Conservation (phyloP, 1,140 invertebrate species). For the Sitobion miscanthi region DNA sequence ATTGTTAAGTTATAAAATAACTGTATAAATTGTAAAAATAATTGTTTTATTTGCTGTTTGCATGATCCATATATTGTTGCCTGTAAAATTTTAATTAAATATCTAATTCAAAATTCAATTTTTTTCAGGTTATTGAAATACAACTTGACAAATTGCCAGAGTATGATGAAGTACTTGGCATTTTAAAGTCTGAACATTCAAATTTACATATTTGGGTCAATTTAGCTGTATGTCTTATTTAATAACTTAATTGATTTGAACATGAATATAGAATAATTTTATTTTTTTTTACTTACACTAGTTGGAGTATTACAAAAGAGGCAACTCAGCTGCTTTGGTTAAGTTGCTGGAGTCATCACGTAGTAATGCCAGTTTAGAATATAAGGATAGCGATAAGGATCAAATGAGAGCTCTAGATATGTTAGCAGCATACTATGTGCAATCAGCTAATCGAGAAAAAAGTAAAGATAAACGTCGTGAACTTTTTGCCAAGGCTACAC, state of each 20-base stretch:
- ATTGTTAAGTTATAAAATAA: too few species aligned
- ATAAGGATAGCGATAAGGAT: conserved; percentile 93
- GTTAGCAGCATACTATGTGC: conserved; percentile 97
- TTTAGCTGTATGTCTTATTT: conserved; percentile 80
- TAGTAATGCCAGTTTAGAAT: conserved; percentile 85
- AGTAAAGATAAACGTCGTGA: conserved; percentile 95
- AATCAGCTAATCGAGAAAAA: conserved; percentile 94
- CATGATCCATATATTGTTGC: not conserved
- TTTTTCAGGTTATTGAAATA: conserved; percentile 89
- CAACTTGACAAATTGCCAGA: conserved; percentile 92
- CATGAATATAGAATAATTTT: conserved; percentile 40
- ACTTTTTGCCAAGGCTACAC: conserved; percentile 94
- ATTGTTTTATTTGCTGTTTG: not conserved
- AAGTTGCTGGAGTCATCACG: conserved; percentile 89
- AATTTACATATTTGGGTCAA: conserved; percentile 95
- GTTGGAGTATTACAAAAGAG: conserved; percentile 96
- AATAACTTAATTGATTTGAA: not conserved
- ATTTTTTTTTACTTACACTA: conserved; percentile 63
- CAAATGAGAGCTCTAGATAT: conserved; percentile 96
- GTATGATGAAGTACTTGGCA: conserved; percentile 92
- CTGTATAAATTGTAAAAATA: too few species aligned
- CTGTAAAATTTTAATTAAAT: not conserved
- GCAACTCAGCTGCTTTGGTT: conserved; percentile 90
- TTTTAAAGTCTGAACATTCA: conserved; percentile 91
- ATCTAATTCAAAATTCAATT: not conserved